These are phyloP conservation scores for Syngnathus scovelli DNA, from an alignment of 2,113 vertebrate genomes.

Conservation along the genomic window DNA sequence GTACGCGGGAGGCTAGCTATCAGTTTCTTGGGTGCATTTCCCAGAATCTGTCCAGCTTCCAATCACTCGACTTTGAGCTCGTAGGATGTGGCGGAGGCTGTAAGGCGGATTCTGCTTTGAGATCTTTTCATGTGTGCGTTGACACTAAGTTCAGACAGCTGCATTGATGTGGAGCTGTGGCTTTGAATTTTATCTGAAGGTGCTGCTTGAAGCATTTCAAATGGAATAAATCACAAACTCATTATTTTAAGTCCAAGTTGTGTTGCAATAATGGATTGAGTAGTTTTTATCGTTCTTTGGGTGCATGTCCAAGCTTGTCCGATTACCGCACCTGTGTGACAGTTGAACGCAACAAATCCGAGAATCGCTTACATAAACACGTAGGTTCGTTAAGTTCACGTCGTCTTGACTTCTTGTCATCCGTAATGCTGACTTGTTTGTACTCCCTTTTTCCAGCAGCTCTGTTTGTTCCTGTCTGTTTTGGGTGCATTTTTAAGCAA, in stretches of 20 bases:
- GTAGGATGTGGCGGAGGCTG: background rate
- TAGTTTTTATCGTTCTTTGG: constrained; percentile 6
- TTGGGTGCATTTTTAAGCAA: background rate
- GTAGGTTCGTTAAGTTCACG: constrained; percentile 4
- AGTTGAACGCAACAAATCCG: constrained; percentile 3
- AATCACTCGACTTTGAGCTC: constrained; percentile 17
- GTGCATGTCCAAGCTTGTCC: constrained; percentile 38
- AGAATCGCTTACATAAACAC: background rate
- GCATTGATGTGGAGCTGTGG: constrained; percentile 37
- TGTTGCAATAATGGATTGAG: constrained; percentile 14
- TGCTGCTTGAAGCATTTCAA: constrained; percentile 12
- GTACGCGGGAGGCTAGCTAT: constrained; percentile 34
- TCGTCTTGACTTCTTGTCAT: background rate
- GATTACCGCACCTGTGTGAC: constrained; percentile 8
- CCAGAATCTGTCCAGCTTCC: constrained; percentile 48
- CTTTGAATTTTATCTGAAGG: constrained; percentile 37
- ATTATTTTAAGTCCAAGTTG: background rate
- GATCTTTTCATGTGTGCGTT: constrained; percentile 10
- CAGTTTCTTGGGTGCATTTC: constrained; percentile 55
- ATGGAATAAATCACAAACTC: background rate
- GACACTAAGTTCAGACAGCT: constrained; percentile 16
- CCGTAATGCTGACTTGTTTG: background rate
- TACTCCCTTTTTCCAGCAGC: background rate
- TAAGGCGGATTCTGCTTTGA: background rate
- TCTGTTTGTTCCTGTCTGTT: background rate